Evolutionary conservation across 2,113 vertebrate genomes (phyloP).

Genomic region (Ailuropoda melanoleuca): DNA sequence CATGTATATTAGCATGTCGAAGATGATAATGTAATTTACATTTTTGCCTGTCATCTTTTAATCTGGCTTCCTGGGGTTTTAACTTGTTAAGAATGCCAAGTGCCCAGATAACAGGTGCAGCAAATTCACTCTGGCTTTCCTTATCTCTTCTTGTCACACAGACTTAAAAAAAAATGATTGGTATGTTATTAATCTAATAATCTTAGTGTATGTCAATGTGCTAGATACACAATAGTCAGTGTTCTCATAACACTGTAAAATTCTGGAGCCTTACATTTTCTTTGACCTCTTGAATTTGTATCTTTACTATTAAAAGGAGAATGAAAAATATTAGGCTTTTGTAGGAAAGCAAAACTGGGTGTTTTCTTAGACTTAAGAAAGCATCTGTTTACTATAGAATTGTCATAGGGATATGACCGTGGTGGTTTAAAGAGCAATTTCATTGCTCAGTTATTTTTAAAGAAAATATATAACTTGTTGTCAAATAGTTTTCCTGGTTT

Average conservation of each 20-base stretch:
- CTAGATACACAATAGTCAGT: constrained; percentile 64
- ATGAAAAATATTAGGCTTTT: constrained; percentile 32
- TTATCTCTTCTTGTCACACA: constrained; percentile 65
- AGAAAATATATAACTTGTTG: not conserved
- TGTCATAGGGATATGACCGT: not conserved
- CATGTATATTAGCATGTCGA: constrained; percentile 68
- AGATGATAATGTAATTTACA: constrained; percentile 68
- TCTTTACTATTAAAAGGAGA: constrained; percentile 32
- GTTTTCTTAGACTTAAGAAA: not conserved
- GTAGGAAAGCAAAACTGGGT: not conserved
- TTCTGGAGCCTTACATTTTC: constrained; percentile 30
- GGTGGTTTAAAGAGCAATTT: not conserved
- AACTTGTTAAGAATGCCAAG: constrained; percentile 61
- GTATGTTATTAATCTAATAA: constrained; percentile 75
- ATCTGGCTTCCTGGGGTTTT: constrained; percentile 67
- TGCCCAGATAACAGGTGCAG: constrained; percentile 71
- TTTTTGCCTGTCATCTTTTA: constrained; percentile 71
- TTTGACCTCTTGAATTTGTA: constrained; percentile 43
- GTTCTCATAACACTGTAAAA: constrained; percentile 28
- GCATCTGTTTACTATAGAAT: not conserved
- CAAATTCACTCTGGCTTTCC: constrained; percentile 64
- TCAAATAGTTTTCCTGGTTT: constrained; percentile 11
- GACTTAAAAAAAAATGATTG: constrained; percentile 43
- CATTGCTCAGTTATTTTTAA: not conserved
- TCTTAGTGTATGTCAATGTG: constrained; percentile 33